Evolutionary conservation across 1,140 invertebrate genomes (phyloP).

Genomic region (Sarcophaga peregrina): DNA sequence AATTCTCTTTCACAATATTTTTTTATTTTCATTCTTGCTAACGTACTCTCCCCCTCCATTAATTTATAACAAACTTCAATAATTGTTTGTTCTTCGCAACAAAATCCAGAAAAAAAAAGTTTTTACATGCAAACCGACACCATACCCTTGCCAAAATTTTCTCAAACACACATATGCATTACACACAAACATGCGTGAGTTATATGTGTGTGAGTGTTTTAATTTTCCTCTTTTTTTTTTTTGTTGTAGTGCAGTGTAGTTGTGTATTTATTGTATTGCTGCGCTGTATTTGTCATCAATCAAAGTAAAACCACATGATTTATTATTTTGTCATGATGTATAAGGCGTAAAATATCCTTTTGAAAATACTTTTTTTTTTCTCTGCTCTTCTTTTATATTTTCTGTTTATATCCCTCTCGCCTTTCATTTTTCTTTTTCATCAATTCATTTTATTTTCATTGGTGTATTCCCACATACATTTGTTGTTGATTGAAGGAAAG

Average conservation of each 20-base stretch:
- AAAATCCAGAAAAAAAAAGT: neutral
- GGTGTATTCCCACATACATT: neutral
- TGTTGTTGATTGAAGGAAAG: neutral
- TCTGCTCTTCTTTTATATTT: neutral
- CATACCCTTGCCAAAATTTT: too few relatives aligned
- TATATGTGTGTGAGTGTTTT: too few relatives aligned
- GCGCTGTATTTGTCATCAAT: slow-evolving; percentile 57
- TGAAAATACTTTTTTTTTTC: slow-evolving; percentile 3
- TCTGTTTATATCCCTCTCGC: neutral
- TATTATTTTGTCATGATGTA: slow-evolving; percentile 48
- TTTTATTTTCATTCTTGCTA: too few relatives aligned
- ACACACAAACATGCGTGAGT: too few relatives aligned
- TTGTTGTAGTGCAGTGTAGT: neutral
- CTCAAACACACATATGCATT: too few relatives aligned
- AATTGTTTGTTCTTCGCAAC: slow-evolving; percentile 27
- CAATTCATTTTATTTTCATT: neutral
- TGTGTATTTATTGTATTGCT: slow-evolving; percentile 11
- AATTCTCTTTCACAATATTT: too few relatives aligned
- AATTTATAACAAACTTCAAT: neutral
- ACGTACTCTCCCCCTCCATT: neutral
- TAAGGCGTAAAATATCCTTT: slow-evolving; percentile 49
- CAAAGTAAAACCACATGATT: slow-evolving; percentile 58
- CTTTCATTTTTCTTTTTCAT: neutral
- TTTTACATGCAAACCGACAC: neutral
- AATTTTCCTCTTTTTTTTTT: too few relatives aligned